Base-by-base conservation (phyloP, 2,797 vertebrate genomes). In the Acrocephalus scirpaceus region DNA sequence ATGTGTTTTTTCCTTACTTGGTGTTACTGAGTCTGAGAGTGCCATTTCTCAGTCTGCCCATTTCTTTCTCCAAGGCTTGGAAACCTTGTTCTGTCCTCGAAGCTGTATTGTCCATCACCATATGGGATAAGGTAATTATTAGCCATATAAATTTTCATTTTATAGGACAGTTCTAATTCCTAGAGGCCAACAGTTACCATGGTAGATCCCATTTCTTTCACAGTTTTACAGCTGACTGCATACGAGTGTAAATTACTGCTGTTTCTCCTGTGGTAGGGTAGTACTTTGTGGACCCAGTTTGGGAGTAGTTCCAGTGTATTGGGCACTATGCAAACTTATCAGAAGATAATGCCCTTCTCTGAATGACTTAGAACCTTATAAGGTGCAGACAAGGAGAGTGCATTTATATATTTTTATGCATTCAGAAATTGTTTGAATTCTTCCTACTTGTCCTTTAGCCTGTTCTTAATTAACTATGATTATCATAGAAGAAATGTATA, bases 121-220 rank as follows among this genome's bases (percentile, higher is more conserved):
- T 95, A 95, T 91, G 95, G 92, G 61, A 67, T 94, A 95, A 95
- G 80, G 88, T 91, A 96, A 95, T 96, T 95, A 95, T 96, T 96
- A 95, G 86, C 78, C 48, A n/a, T 90, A 95, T 96, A 96, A 95
- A 96, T 96, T 95, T 88, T 94, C 61, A 83, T 94, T 96, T 95
- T 95, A 93, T 95, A 89, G 90, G 90, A 88, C 94, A 93, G 64
- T 77, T 96, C 26, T 90, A 90, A 93, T 88, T 96, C 74, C 74
- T 95, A 66, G 57, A 92, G 90, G 88, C 90, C 64, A 93, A 5
- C 83, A 77, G 88, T 95, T 95, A 58, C 80, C 73, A 13, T 77
- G 77, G 87, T 76, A 74, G 77, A 56, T 76, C 77, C 95, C 54
- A 65, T 82, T 92, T 79, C 86, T 93, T 50, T 65, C 36, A 27